Evolutionary conservation across 2,797 vertebrate genomes (phyloP), one percentile per base, ranked within the genome.

Genomic region (Hybognathus amarus): DNA sequence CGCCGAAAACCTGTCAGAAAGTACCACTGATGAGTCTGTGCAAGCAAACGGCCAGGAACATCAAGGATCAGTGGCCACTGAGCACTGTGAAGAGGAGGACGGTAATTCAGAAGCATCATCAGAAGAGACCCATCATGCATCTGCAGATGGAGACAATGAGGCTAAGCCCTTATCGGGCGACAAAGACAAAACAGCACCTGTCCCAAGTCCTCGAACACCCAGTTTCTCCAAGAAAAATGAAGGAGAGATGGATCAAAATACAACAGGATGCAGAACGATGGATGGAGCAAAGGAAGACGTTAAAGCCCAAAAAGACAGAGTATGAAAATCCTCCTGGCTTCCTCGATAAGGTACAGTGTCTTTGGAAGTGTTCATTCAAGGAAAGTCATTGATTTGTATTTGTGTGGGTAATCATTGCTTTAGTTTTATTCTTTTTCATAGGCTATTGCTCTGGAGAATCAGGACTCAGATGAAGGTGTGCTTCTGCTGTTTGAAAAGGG

Each of bases 381-480:
- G 27, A 30, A 30, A 63, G 33, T 22, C 33, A n/a, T 33, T 67
- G 3, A 67, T 11, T 67, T 24, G 13, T 73, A 42, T 75, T 80
- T 22, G 52, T 67, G 56, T 77, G 5, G 1, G 3, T 6, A 80
- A 18, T 85, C 11, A 74, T 30, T n/a, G 27, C 4, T 20, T 47
- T 50, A 17, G 38, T 78, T 15, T 59, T 47, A 47, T 47, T 47
- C 45, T 82, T 61, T 83, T n/a, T 88, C 89, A 15, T 63, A 96
- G 95, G 93, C 74, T 83, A 89, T 91, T 87, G 94, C 93, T 20
- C 17, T 91, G 70, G 89, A 93, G 92, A 91, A 87, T 83, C 91
- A 94, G 0, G 50, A 80, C 52, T 87, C 89, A 0, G 87, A 91
- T 33, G 88, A 92, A 68, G 91, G 90, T 0, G 88, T 92, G 8